phyloP scores from a whole-genome alignment of 2,888 invertebrate species.

The Folsomia manolachei region DNA sequence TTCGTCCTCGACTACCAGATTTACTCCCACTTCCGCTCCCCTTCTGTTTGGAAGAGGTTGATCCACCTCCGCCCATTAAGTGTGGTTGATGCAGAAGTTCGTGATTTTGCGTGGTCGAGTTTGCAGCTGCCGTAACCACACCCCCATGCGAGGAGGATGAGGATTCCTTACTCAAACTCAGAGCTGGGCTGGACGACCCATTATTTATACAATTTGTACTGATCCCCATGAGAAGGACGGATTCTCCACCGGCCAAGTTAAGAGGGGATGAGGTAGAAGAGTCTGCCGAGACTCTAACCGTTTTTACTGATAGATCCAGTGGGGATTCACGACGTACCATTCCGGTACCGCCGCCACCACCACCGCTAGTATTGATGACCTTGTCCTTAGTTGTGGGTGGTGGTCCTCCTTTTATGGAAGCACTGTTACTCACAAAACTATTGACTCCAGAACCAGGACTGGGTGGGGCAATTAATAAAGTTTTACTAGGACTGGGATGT shows the following conservation, averaged over 20 bases:
- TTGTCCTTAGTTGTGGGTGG: neutral
- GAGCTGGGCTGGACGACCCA: neutral
- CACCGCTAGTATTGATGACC: neutral
- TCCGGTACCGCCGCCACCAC: neutral
- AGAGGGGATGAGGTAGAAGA: slow-evolving; percentile 70
- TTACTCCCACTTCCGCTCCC: slow-evolving; percentile 35
- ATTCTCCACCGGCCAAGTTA: no score
- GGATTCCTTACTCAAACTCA: neutral
- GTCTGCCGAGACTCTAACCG: slow-evolving; percentile 81
- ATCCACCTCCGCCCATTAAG: slow-evolving; percentile 31
- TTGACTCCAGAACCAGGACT: slow-evolving; percentile 19
- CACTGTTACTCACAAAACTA: slow-evolving; percentile 18
- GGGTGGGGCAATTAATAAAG: slow-evolving; percentile 5
- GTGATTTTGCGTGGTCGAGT: slow-evolving; percentile 36
- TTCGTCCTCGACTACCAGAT: slow-evolving; percentile 29
- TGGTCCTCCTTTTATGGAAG: neutral
- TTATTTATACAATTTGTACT: no score
- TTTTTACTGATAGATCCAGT: slow-evolving; percentile 82
- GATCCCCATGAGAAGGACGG: neutral
- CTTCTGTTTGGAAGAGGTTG: no score
- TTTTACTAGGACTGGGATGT: slow-evolving; percentile 21
- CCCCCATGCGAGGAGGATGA: no score
- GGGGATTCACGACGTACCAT: slow-evolving; percentile 66
- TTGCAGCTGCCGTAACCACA: slow-evolving; percentile 43
- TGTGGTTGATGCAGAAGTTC: slow-evolving; percentile 22